Evolutionary conservation across 2,888 invertebrate genomes (phyloP).

Genomic region (Parascotia fuliginaria): DNA sequence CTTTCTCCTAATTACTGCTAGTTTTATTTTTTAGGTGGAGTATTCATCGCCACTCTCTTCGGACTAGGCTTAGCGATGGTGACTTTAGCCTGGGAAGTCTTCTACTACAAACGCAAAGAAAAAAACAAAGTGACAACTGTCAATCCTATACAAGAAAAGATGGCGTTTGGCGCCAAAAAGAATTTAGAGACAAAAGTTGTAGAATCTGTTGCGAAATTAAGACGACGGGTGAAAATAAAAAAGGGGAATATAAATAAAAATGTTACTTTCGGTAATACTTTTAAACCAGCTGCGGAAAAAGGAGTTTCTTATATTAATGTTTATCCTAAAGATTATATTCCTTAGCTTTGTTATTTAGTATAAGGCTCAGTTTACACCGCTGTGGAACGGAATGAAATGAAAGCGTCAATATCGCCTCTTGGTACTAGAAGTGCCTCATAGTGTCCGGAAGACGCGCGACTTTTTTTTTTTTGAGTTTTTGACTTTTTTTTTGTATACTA

Average conservation of each 20-base stretch:
- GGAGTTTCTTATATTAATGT: conserved; percentile 74
- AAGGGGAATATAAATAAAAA: conserved; percentile 40
- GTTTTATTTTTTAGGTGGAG: conserved; percentile 87
- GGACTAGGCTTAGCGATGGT: conserved; percentile 94
- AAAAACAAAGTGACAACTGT: conserved; percentile 62
- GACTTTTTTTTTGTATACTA: too few species aligned
- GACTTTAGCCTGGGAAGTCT: conserved; percentile 92
- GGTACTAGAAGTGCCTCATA: too few species aligned
- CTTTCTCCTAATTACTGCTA: background rate
- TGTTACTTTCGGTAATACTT: conserved; percentile 78
- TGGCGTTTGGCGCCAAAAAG: conserved; percentile 47
- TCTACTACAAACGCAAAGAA: conserved; percentile 89
- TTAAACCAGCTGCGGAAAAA: conserved; percentile 71
- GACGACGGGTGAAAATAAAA: conserved; percentile 36
- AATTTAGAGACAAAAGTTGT: conserved; percentile 43
- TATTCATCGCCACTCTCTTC: conserved; percentile 95
- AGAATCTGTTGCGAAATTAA: conserved; percentile 38
- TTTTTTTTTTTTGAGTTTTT: too few species aligned
- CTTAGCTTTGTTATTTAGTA: conserved; percentile 43
- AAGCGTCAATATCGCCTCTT: too few species aligned
- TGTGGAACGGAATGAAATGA: too few species aligned
- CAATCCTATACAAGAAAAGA: conserved; percentile 53
- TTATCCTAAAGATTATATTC: conserved; percentile 70
- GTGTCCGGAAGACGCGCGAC: too few species aligned
- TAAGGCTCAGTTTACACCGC: too few species aligned